A percentile compares a stretch with the other conserved stretches of the same genome.
Evolutionary conservation across 2,888 invertebrate genomes (phyloP).

Genomic region (Eupithecia inturbata): DNA sequence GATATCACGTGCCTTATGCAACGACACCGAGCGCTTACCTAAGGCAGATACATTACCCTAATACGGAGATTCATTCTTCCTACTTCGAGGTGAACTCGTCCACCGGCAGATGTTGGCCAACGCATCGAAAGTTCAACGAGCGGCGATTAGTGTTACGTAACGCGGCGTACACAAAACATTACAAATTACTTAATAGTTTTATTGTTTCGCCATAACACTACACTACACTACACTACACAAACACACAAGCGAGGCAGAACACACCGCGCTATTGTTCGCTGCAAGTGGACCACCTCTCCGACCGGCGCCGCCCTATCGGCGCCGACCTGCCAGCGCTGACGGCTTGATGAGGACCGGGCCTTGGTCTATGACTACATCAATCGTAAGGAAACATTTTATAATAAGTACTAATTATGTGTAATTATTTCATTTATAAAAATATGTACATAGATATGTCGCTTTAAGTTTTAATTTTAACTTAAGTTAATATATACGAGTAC

Average conservation of each 20-base stretch:
- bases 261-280: background rate
- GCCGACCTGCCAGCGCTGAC: background rate
- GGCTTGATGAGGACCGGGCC: background rate
- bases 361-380: background rate
- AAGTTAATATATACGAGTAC: too few species aligned
- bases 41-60: slow-evolving; percentile 18
- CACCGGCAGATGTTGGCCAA: background rate
- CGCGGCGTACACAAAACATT: background rate
- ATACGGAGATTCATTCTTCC: slow-evolving; percentile 19
- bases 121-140: background rate
- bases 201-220: slow-evolving; percentile 1
- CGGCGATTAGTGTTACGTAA: background rate
- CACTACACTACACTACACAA: too few species aligned
- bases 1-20: slow-evolving; percentile 31
- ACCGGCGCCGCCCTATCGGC: background rate
- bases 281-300: background rate
- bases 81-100: too few species aligned
- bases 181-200: background rate
- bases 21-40: slow-evolving; percentile 24
- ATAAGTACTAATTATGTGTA: too few species aligned
- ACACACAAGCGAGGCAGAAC: background rate
- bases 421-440: too few species aligned
- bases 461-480: too few species aligned
- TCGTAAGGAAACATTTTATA: background rate
- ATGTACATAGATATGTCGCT: too few species aligned